These are phyloP conservation scores for Caradrina clavipalpis DNA, from an alignment of 2,888 invertebrate genomes.

Conservation along the genomic window DNA sequence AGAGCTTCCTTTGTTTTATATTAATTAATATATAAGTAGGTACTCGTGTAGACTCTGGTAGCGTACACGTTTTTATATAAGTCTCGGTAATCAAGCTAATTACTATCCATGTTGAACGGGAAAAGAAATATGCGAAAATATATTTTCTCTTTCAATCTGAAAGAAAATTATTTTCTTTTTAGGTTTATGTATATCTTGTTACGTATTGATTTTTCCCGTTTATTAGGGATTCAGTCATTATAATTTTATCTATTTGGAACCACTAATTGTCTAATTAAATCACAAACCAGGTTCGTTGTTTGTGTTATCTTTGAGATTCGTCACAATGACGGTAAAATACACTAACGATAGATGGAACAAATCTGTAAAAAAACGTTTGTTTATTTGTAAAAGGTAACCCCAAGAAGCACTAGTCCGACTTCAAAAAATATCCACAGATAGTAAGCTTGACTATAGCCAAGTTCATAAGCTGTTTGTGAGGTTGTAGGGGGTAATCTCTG, in stretches of 20 bases:
- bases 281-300: too few relatives aligned
- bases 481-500: too few relatives aligned
- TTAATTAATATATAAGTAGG: conserved; percentile 37
- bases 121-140: conserved; percentile 32
- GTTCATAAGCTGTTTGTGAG: too few relatives aligned
- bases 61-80: conserved; percentile 37
- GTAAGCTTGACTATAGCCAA: too few relatives aligned
- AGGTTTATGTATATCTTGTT: neutral
- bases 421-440: too few relatives aligned
- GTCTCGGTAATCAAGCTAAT: conserved; percentile 45
- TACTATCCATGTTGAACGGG: conserved; percentile 38
- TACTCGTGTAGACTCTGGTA: conserved; percentile 7
- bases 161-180: conserved; percentile 22
- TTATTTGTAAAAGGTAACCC: too few relatives aligned
- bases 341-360: too few relatives aligned
- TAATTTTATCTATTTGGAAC: neutral
- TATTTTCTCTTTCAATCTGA: conserved; percentile 23
- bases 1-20: conserved; percentile 31
- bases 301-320: too few relatives aligned
- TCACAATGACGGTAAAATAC: too few relatives aligned
- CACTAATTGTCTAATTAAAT: neutral
- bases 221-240: neutral
- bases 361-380: too few relatives aligned
- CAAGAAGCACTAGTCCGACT: too few relatives aligned
- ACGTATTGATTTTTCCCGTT: neutral